Base-by-base conservation (phyloP, 92 coral and sea anemone species). In the Bergia sp. region DNA sequence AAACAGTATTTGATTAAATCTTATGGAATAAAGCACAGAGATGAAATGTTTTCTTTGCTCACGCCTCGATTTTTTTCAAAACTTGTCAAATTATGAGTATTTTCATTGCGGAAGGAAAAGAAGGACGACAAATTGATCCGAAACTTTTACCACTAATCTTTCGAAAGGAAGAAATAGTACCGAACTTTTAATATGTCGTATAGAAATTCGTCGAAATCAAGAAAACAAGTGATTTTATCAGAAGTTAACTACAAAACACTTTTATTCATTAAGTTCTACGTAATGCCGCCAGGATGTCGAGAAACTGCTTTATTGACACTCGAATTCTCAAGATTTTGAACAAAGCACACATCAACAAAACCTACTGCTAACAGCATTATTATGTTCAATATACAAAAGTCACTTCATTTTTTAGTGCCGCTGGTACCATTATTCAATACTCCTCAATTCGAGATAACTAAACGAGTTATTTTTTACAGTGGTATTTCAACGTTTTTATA, bases 1-100 rank as follows among this genome's bases (percentile, higher is more conserved):
- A 79, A 80, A 57, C 42, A 80, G 47, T 21, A 58, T 21, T 57
- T 80, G 85, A 80, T 57, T 80, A 57, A 80, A 15, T 80, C 21
- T 55, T 10, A 37, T 55, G 49, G 57, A 57, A 80, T 21, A 55
- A 38, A 55, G 83, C 50, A 7, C 82, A 37, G 7, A 38, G 58
- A 80, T 11, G 20, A 20, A 80, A 80, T 55, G 73, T 53, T 45
- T 8, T 38, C 49, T 80, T 80, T 55, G 40, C 39, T 18, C 61
- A 80, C 85, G 8, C 47, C 37, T 80, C 64, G 13, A 7, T 53
- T 80, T 57, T 57, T 37, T 13, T 9, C 61, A 79, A 80, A 80
- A 38, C 85, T 4, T 55, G 72, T 36, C 85, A 57, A 36, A 3
- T 57, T 37, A 18, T 37, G 66, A 18, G 47, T 18, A 41, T 0